Percentiles rank a stretch among this genome's conserved stretches.
Evolutionary conservation across 1,140 invertebrate genomes (phyloP).

Genomic region (Neodiprion fabricii): DNA sequence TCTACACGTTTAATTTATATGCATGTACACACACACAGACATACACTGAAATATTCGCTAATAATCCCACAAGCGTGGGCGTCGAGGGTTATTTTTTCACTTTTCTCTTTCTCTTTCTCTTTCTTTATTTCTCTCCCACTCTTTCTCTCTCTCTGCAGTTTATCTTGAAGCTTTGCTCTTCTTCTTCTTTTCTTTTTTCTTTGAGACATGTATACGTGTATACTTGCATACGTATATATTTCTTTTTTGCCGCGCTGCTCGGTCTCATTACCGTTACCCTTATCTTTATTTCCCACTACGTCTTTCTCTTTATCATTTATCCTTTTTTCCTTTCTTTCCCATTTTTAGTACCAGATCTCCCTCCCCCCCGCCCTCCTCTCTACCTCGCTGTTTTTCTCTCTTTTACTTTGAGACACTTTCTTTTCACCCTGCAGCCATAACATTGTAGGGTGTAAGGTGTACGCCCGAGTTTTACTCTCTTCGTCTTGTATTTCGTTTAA

Average conservation of each 20-base stretch:
- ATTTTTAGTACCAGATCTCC: background rate
- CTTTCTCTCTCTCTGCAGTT: background rate
- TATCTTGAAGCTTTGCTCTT: constrained; percentile 4
- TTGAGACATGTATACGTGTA: constrained; percentile 6
- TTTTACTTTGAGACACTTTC: constrained; percentile 20
- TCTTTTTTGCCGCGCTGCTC: background rate
- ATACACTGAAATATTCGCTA: background rate
- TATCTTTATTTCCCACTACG: background rate
- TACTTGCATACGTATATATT: background rate
- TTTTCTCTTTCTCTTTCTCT: no score
- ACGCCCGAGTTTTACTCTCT: background rate
- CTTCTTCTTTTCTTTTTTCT: constrained; percentile 23
- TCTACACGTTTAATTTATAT: no score
- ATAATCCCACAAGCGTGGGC: background rate
- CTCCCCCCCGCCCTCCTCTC: background rate
- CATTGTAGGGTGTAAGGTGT: no score
- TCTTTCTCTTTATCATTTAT: constrained; percentile 21
- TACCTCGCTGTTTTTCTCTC: constrained; percentile 9
- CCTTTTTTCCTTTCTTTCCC: constrained; percentile 16
- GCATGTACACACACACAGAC: background rate
- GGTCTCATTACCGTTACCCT: background rate
- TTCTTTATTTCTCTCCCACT: no score
- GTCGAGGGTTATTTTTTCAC: background rate
- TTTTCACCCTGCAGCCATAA: background rate
- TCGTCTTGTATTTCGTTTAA: background rate